Conservation (phyloP, 1,140 invertebrate genomes). For the Drosophila leontia region DNA sequence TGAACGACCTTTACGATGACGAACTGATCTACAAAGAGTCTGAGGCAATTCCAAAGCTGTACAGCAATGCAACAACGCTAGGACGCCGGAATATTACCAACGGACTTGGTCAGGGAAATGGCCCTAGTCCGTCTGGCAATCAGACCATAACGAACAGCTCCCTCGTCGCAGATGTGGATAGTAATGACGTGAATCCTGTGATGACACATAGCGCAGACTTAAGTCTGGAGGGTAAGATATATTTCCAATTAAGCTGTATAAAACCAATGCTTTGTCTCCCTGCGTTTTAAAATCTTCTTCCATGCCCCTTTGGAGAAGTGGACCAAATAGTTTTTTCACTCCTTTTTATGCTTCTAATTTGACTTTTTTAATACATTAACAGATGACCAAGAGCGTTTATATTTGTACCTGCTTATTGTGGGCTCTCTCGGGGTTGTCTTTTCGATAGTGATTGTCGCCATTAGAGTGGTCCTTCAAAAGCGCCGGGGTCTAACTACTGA, state of each 20-base stretch:
- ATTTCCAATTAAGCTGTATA: slow-evolving; percentile 6
- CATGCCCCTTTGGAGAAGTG: no score
- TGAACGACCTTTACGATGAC: slow-evolving; percentile 85
- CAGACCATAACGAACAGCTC: slow-evolving; percentile 59
- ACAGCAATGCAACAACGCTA: slow-evolving; percentile 67
- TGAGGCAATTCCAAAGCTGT: slow-evolving; percentile 81
- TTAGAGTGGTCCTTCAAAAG: slow-evolving; percentile 87
- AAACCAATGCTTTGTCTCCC: background rate
- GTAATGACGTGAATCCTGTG: slow-evolving; percentile 68
- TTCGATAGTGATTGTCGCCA: slow-evolving; percentile 89
- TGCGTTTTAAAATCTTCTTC: background rate
- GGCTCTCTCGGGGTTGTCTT: slow-evolving; percentile 89
- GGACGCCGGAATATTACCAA: slow-evolving; percentile 41
- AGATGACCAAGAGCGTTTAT: slow-evolving; percentile 92
- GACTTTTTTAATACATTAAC: slow-evolving; percentile 37
- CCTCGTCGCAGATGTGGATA: slow-evolving; percentile 54
- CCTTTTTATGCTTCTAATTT: background rate
- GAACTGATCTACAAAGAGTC: slow-evolving; percentile 85
- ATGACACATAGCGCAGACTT: slow-evolving; percentile 80
- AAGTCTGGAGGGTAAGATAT: slow-evolving; percentile 75
- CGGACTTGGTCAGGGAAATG: slow-evolving; percentile 10
- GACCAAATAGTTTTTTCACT: background rate
- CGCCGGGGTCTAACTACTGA: slow-evolving; percentile 86
- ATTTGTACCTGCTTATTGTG: slow-evolving; percentile 91
- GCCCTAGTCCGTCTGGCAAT: slow-evolving; percentile 34